Conservation (phyloP, 2,797 vertebrate species). For the Microcaecilia unicolor region DNA sequence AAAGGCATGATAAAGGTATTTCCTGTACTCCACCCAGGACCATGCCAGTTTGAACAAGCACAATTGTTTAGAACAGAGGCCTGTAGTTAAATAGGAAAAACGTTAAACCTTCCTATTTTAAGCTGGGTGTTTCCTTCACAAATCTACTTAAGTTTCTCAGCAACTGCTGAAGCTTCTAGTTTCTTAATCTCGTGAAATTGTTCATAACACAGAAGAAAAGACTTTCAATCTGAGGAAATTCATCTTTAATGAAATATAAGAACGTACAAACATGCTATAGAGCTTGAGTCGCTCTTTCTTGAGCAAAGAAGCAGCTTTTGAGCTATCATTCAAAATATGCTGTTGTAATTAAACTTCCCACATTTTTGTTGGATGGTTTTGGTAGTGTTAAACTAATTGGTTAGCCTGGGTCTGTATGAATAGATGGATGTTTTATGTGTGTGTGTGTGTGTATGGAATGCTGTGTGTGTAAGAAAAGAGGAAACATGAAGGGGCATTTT, state of each 20-base stretch:
- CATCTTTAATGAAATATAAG: neutral
- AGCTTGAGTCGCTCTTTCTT: neutral
- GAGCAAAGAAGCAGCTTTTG: neutral
- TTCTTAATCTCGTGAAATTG: constrained; percentile 5
- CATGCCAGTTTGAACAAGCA: fast-evolving
- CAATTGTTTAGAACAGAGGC: neutral
- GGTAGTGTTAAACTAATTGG: too few relatives aligned
- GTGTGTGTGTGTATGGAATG: too few relatives aligned
- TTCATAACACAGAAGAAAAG: constrained; percentile 1
- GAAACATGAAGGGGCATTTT: too few relatives aligned
- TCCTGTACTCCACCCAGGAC: neutral
- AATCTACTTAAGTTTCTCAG: neutral
- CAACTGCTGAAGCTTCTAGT: constrained; percentile 5
- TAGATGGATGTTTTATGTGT: too few relatives aligned
- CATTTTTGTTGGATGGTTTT: too few relatives aligned
- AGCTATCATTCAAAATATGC: too few relatives aligned
- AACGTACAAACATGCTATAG: neutral
- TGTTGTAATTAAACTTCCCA: neutral
- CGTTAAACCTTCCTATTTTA: constrained; percentile 7
- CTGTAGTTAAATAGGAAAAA: neutral
- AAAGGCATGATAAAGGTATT: too few relatives aligned
- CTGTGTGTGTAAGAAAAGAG: too few relatives aligned
- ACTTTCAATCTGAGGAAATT: constrained; percentile 16
- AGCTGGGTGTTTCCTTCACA: neutral
- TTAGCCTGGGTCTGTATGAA: too few relatives aligned